Base-by-base conservation (phyloP, 1,140 invertebrate genomes). In the Matsumurasca onukii region DNA sequence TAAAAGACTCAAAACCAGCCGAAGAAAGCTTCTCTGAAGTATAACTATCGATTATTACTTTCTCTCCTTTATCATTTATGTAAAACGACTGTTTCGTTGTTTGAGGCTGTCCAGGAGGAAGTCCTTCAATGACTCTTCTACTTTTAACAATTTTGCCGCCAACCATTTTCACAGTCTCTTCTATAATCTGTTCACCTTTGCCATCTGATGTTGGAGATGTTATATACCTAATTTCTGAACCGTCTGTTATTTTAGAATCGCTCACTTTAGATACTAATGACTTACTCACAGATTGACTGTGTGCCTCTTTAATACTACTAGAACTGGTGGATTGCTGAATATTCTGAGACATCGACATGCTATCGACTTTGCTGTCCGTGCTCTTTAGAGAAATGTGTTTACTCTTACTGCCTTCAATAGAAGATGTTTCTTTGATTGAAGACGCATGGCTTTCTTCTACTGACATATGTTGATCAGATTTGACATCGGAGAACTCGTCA, bases 61-160 rank as follows among this genome's bases (percentile, higher is more conserved):
- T 59, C 30, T 45, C 62, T 64, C 67, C 31, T n/a, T 15, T 66
- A 12, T 59, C 24, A 29, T 59, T 59, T 2, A 31, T 48, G 22
- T 52, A 31, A 25, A 2, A 55, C 1, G 51, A 13, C 24, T 66
- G 22, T 52, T 31, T 45, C 3, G 25, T 34, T 20, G 9, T 15
- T 52, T 66, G 12, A 20, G 31, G 20, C 20, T n/a, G 24, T 27
- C 24, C 25, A 55, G 48, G 31, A 22, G 48, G 25, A 31, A 30
- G 22, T 15, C 39, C 31, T 31, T 48, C 31, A 2, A 30, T 27
- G 2, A 64, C 17, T 25, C 31, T 45, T 34, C 24, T 39, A 31
- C 24, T 62, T 64, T 49, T 61, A 22, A 69, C 68, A 69, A 69
- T 62, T 49, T 69, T 69, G 3, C 68, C 68, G 2, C 68, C 68